phyloP scores from a whole-genome alignment of 1,140 invertebrate genomes.

The Aphis gossypii region DNA sequence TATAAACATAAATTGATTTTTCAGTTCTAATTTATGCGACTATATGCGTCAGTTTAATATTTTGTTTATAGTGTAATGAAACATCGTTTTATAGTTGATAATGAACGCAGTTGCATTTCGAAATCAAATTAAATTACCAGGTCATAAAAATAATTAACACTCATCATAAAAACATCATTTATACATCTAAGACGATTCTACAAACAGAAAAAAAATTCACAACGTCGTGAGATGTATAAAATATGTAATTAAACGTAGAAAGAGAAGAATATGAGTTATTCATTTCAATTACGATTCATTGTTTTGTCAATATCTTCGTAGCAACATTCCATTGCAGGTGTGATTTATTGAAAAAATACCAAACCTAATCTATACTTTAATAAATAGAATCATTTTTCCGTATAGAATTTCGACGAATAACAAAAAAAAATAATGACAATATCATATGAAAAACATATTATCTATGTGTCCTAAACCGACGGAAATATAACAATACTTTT shows the following conservation, averaged over 20 bases:
- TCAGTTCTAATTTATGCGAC: background rate
- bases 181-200: background rate
- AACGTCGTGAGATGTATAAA: background rate
- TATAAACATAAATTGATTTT: background rate
- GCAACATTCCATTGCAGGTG: background rate
- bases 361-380: background rate
- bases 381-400: background rate
- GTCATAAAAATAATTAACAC: conserved; percentile 1
- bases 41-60: background rate
- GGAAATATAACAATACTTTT: background rate
- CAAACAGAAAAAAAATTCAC: background rate
- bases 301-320: background rate
- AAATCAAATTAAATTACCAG: background rate
- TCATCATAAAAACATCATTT: background rate
- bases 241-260: conserved; percentile 18
- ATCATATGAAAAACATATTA: background rate
- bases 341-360: background rate
- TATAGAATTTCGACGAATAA: background rate
- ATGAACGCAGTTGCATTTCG: background rate
- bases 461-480: background rate
- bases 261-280: background rate
- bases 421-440: background rate
- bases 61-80: background rate
- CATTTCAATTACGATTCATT: background rate
- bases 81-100: background rate